A percentile compares a stretch with the other conserved stretches of the same genome.
phyloP scores from a whole-genome alignment of 2,888 invertebrate genomes.

The Nipponacmea schrenckii region DNA sequence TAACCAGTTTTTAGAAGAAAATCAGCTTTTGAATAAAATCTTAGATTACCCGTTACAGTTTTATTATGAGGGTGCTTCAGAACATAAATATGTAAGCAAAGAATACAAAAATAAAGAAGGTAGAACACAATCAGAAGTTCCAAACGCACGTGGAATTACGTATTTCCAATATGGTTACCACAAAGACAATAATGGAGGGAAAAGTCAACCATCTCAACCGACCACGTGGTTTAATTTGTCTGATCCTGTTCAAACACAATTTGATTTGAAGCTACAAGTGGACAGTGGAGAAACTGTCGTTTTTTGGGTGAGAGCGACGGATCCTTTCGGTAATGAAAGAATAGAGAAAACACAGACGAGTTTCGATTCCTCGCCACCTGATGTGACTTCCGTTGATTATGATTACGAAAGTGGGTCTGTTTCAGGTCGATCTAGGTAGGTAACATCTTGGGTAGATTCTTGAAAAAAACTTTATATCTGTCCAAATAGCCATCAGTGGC shows the following conservation, averaged over 20 bases:
- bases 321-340: conserved; percentile 29
- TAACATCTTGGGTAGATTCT: no score
- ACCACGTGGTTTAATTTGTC: conserved; percentile 20
- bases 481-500: no score
- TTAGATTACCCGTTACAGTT: conserved; percentile 33
- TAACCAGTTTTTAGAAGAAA: conserved; percentile 35
- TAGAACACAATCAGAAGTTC: conserved; percentile 31
- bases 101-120: conserved; percentile 25
- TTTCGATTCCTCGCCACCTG: conserved; percentile 33
- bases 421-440: no score
- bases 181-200: conserved; percentile 18
- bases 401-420: no score
- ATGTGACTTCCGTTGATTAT: no score
- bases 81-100: background rate
- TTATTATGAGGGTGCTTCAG: background rate
- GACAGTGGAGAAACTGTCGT: conserved; percentile 29
- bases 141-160: conserved; percentile 38
- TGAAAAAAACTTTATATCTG: no score
- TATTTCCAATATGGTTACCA: conserved; percentile 26
- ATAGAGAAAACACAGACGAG: conserved; percentile 25
- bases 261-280: background rate
- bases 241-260: background rate
- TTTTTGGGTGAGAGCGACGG: conserved; percentile 37
- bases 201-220: conserved; percentile 4
- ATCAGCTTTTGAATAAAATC: conserved; percentile 30